Evolutionary conservation across 2,797 vertebrate genomes (phyloP), one percentile per base, ranked within the genome.

Genomic region (Psittacula derbiana): DNA sequence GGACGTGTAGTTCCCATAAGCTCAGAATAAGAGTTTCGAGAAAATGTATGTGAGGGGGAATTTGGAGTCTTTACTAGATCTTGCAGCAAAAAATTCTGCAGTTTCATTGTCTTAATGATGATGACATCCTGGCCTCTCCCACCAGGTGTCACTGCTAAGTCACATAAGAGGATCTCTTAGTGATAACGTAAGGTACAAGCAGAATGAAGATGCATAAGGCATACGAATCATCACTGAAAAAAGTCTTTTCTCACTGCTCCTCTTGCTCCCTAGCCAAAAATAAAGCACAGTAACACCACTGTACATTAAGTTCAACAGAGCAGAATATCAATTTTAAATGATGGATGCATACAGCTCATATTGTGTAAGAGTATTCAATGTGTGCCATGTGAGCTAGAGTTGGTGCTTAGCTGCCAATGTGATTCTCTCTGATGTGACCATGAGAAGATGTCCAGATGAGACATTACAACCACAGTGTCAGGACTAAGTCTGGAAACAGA

Each of bases 81-180:
- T 52, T 91, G 90, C 91, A 93, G 92, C 70, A 83, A 88, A 91
- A 93, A 89, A 76, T 14, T 89, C 71, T 95, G 87, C 91, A 91
- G 75, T 84, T 93, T 96, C 87, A 93, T 80, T 43, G 88, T 79
- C 85, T 88, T 92, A 94, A 94, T 78, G 93, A 65, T 1, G 27
- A n/a, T 64, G 82, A 82, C 92, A 92, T 94, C 89, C 95, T 95
- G 86, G 88, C 80, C 91, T 95, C 87, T 93, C 96, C 96, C 93
- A 86, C 62, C 80, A 96, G 96, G 92, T 92, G 93, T 96, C 93
- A 92, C 84, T 92, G 86, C 73, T 16, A 92, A 94, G 71, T 92
- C 94, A 89, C 72, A 25, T 8, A 93, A 75, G 57, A 88, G 73
- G 65, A 81, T 79, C 71, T 41, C 58, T 1, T 36, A 62, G 69